Evolutionary conservation across 2,797 vertebrate genomes (phyloP), one percentile per base, ranked within the genome.

Genomic region (Varecia variegata): DNA sequence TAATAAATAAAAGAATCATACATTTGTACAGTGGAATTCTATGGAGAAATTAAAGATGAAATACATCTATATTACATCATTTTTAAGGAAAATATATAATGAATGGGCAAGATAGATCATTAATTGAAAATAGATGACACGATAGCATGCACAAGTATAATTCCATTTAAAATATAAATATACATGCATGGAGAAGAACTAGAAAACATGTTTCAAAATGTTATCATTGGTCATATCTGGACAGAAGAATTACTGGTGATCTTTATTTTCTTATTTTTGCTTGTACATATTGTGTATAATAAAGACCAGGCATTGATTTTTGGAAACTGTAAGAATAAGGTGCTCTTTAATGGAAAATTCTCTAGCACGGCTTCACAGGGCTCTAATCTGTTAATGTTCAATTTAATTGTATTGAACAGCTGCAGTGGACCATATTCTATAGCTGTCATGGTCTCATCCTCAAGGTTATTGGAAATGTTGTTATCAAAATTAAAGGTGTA

Each of bases 241-340:
- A 71, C 10, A 54, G 52, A 92, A 60, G 30, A 91, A 91, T 90
- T 65, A n/a, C 21, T 76, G 30, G n/a, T 74, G 17, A 76, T 35
- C 82, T 94, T 62, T 54, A 17, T 84, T 83, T 93, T 93, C 13
- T 86, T 74, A 58, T n/a, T 77, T 87, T 90, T 82, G 15, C 11
- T 70, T 73, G 10, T 11, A 52, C 14, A 32, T 89, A 18, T 60
- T 92, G 20, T 90, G 12, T 93, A 70, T 89, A 88, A 73, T 90
- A 88, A 82, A 86, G 32, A 71, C 1, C 54, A 93, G 38, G 12
- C 18, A 92, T 23, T 88, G 30, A 40, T 80, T 84, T 88, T 93
- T 52, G 80, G 43, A 74, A 83, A 47, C 23, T 90, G 0, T 77
- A 47, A 84, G 45, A 81, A 43, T 35, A 73, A n/a, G 4, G 6